Percentiles rank a stretch among this genome's conserved stretches.
Conservation (phyloP, 2,888 invertebrate species). For the Cryptus armator region DNA sequence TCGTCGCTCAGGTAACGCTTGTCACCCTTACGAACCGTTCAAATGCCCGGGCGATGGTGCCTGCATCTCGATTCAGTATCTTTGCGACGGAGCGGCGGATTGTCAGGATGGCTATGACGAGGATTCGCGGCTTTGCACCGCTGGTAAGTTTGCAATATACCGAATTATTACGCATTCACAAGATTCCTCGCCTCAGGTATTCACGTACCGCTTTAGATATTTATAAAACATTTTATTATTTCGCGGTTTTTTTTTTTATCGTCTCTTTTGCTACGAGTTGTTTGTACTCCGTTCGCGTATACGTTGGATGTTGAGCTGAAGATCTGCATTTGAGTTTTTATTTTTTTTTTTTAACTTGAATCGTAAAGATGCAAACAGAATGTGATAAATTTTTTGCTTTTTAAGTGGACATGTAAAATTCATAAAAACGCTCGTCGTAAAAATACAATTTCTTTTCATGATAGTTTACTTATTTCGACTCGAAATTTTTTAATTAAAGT, state of each 20-base stretch:
- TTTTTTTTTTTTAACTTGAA: background rate
- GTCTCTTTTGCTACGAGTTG: background rate
- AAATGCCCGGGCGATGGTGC: constrained; percentile 97
- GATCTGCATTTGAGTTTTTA: background rate
- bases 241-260: background rate
- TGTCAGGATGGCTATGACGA: constrained; percentile 98
- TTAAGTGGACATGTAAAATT: too few species aligned
- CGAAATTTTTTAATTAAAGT: too few species aligned
- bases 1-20: constrained; percentile 88
- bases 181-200: background rate
- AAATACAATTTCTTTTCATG: too few species aligned
- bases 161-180: background rate
- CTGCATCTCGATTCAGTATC: constrained; percentile 98
- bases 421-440: too few species aligned
- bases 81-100: constrained; percentile 97
- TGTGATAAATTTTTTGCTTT: background rate
- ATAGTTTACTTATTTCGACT: too few species aligned
- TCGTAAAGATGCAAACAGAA: background rate
- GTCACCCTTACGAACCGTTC: constrained; percentile 98
- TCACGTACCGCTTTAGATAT: background rate
- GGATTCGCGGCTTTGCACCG: constrained; percentile 97
- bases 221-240: background rate
- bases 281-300: background rate
- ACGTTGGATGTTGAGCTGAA: background rate
- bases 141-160: constrained; percentile 88